Evolutionary conservation across 2,888 invertebrate species (phyloP).

Genomic region (Hydriomena furcata): DNA sequence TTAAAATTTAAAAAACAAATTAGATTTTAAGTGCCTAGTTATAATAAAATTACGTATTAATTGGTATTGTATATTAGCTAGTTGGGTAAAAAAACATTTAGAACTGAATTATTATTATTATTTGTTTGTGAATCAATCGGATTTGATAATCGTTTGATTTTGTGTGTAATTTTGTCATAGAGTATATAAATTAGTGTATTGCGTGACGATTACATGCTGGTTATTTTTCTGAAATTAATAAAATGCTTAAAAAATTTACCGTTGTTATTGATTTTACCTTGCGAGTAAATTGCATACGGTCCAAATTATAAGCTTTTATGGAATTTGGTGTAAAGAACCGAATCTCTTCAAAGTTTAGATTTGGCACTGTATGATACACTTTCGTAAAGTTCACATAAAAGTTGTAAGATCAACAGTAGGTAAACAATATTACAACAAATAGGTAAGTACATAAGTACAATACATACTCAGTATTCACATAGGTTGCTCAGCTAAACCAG

Average conservation of each 20-base stretch:
- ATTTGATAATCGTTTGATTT: conserved; percentile 50
- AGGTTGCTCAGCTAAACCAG: too few species aligned
- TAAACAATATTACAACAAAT: too few species aligned
- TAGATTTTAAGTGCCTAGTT: conserved; percentile 66
- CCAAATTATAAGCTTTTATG: too few species aligned
- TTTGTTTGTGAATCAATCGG: conserved; percentile 54
- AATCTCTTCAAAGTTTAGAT: too few species aligned
- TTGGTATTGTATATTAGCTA: conserved; percentile 66
- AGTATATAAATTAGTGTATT: conserved; percentile 72
- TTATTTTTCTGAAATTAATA: conserved; percentile 81
- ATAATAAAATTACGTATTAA: conserved; percentile 61
- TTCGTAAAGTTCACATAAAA: too few species aligned
- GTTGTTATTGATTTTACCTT: too few species aligned
- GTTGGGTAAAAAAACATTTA: conserved; percentile 62
- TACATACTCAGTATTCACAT: too few species aligned
- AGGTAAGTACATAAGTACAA: too few species aligned
- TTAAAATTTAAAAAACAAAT: conserved; percentile 58
- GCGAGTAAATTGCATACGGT: too few species aligned
- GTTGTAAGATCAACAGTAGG: too few species aligned
- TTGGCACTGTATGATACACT: too few species aligned
- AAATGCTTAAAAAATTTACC: conserved; percentile 66
- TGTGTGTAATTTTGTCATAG: conserved; percentile 75
- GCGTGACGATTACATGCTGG: conserved; percentile 79
- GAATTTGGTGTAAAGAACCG: too few species aligned
- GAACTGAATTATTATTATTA: conserved; percentile 69